A percentile compares a stretch with the other conserved stretches of the same genome.
phyloP scores from a whole-genome alignment of 2,797 vertebrate species.

The Pitangus sulphuratus region DNA sequence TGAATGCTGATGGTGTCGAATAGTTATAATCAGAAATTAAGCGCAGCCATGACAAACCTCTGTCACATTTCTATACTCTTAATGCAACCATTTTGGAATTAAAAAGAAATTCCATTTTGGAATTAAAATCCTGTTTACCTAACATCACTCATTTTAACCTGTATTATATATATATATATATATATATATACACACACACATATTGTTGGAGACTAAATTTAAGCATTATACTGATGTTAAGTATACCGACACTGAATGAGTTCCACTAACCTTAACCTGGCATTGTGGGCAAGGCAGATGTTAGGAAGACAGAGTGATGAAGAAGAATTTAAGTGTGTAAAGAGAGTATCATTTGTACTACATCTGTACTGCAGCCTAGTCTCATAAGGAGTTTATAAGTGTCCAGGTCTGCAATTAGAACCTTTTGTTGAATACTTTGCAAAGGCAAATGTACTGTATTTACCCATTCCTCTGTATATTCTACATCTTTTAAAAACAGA shows the following conservation, averaged over 20 bases:
- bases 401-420: background rate
- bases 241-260: background rate
- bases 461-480: background rate
- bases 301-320: background rate
- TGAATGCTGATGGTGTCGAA: background rate
- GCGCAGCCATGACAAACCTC: accelerated
- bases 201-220: background rate
- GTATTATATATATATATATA: background rate
- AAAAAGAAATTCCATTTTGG: background rate
- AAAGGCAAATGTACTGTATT: background rate
- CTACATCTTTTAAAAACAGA: background rate
- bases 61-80: background rate
- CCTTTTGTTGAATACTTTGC: background rate
- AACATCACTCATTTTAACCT: background rate
- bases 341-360: background rate
- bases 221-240: background rate
- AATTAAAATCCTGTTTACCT: background rate
- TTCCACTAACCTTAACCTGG: background rate
- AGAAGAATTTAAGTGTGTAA: background rate
- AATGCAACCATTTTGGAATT: background rate
- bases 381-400: background rate
- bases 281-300: background rate
- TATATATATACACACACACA: no score
- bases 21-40: background rate
- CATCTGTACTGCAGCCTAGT: background rate